A percentile compares a stretch with the other conserved stretches of the same genome.
Conservation (phyloP, 2,888 invertebrate genomes). For the Peribatodes rhomboidaria region DNA sequence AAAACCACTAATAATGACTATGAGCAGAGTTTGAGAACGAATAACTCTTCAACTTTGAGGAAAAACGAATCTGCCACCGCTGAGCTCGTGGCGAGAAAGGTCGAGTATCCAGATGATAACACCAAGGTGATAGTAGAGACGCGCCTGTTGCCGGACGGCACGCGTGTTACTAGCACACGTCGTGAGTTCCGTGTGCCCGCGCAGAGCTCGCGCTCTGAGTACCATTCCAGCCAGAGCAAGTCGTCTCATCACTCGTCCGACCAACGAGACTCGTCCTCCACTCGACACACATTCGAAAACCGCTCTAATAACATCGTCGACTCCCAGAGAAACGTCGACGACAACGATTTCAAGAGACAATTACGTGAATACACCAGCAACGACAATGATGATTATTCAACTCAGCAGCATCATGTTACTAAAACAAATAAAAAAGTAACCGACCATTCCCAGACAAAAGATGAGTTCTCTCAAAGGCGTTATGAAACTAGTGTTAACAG, state of each 20-base stretch:
- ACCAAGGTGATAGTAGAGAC: constrained; percentile 90
- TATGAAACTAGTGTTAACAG: constrained; percentile 40
- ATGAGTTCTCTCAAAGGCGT: constrained; percentile 45
- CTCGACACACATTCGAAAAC: constrained; percentile 58
- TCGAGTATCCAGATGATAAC: constrained; percentile 88
- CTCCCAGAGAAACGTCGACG: constrained; percentile 72
- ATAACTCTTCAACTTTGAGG: constrained; percentile 23
- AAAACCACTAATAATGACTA: constrained; percentile 58
- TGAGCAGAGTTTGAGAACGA: constrained; percentile 39
- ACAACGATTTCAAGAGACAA: constrained; percentile 66
- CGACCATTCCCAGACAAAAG: constrained; percentile 48
- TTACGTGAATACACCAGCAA: constrained; percentile 50
- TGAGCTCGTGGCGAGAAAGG: constrained; percentile 51
- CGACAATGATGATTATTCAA: constrained; percentile 51
- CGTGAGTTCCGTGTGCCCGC: constrained; percentile 87
- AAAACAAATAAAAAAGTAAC: constrained; percentile 46
- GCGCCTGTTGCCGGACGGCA: constrained; percentile 89
- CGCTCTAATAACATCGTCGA: constrained; percentile 53
- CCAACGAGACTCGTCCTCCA: constrained; percentile 61
- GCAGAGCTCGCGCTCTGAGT: constrained; percentile 70
- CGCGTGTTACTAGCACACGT: constrained; percentile 89
- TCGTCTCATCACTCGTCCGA: constrained; percentile 66
- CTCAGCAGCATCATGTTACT: constrained; percentile 43
- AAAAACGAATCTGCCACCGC: constrained; percentile 3
- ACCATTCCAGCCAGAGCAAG: constrained; percentile 68